Evolutionary conservation across 2,888 invertebrate genomes (phyloP).

Genomic region (Mesochorus sp.): DNA sequence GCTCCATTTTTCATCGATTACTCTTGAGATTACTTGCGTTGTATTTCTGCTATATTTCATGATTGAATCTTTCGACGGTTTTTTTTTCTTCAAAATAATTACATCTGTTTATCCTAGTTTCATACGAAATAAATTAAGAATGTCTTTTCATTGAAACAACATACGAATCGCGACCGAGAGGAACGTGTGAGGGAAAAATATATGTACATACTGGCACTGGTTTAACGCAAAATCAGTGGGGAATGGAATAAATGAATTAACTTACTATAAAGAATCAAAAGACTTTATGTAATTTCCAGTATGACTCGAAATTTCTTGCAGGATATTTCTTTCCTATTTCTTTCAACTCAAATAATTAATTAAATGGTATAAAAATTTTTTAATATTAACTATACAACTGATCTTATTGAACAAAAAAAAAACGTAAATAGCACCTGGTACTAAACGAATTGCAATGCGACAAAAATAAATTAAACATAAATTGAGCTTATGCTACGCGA

Average conservation of each 20-base stretch:
- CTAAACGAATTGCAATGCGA: slow-evolving; percentile 55
- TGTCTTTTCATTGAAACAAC: slow-evolving; percentile 10
- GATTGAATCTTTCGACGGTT: slow-evolving; percentile 29
- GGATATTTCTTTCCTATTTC: no score
- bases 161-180: slow-evolving; percentile 30
- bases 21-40: slow-evolving; percentile 43
- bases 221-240: slow-evolving; percentile 14
- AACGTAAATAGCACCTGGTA: slow-evolving; percentile 65
- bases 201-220: slow-evolving; percentile 25
- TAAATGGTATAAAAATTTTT: no score
- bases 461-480: slow-evolving; percentile 59
- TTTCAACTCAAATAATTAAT: no score
- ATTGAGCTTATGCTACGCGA: slow-evolving; percentile 60
- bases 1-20: slow-evolving; percentile 44
- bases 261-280: neutral
- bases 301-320: slow-evolving; percentile 3
- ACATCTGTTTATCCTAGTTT: slow-evolving; percentile 21
- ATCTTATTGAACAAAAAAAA: slow-evolving; percentile 8
- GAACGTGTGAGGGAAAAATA: slow-evolving; percentile 11
- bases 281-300: slow-evolving; percentile 13
- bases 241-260: slow-evolving; percentile 21
- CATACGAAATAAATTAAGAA: slow-evolving; percentile 43
- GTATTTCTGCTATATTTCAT: slow-evolving; percentile 22
- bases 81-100: neutral
- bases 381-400: slow-evolving; percentile 11